These are phyloP conservation scores for Philaethria dido DNA, from an alignment of 2,888 invertebrate genomes.

Conservation along the genomic window DNA sequence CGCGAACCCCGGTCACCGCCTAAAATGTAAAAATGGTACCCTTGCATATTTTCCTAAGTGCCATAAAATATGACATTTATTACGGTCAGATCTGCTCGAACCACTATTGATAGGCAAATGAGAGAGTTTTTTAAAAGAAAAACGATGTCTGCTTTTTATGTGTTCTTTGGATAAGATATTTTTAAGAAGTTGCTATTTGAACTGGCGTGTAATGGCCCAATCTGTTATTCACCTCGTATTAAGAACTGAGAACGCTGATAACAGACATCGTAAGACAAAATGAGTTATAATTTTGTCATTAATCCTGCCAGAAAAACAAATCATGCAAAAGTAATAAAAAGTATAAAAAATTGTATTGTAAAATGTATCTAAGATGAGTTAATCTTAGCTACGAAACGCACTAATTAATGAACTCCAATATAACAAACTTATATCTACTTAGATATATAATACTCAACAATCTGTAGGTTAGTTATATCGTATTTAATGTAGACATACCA, in stretches of 20 bases:
- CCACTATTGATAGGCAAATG: slow-evolving; percentile 85
- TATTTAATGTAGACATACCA: slow-evolving; percentile 10
- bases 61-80: slow-evolving; percentile 84
- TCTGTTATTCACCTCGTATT: slow-evolving; percentile 27
- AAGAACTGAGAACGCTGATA: not conserved
- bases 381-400: too few species aligned
- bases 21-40: slow-evolving; percentile 82
- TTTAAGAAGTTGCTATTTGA: slow-evolving; percentile 66
- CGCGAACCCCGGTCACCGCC: slow-evolving; percentile 78
- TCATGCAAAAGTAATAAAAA: not conserved
- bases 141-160: slow-evolving; percentile 84
- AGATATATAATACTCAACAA: not conserved
- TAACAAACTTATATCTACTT: not conserved
- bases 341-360: too few species aligned
- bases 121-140: slow-evolving; percentile 84
- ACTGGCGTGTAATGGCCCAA: slow-evolving; percentile 62
- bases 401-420: too few species aligned
- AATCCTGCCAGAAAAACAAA: not conserved
- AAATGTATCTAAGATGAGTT: too few species aligned
- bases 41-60: slow-evolving; percentile 83
- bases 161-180: slow-evolving; percentile 79
- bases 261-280: not conserved
- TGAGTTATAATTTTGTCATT: not conserved
- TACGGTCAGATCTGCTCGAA: slow-evolving; percentile 83
- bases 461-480: not conserved